Percentiles rank a stretch among this genome's conserved stretches.
Evolutionary conservation across 2,888 invertebrate genomes (phyloP).

Genomic region (Meta bourneti): DNA sequence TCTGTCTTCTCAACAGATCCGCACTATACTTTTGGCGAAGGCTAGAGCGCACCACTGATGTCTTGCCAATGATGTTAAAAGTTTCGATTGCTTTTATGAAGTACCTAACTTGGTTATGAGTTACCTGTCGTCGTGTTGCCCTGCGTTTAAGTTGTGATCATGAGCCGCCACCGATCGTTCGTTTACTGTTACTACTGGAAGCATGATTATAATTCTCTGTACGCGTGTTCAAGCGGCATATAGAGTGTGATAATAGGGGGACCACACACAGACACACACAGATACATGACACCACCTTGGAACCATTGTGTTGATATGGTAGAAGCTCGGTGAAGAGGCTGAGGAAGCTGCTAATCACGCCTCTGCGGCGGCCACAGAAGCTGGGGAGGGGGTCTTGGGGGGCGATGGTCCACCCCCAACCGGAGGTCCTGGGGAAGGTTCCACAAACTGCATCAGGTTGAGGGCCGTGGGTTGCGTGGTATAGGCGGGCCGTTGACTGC

Average conservation of each 20-base stretch:
- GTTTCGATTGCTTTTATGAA: too few species aligned
- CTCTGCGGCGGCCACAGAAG: conserved; percentile 69
- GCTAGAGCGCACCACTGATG: too few species aligned
- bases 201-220: conserved; percentile 53
- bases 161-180: conserved; percentile 31
- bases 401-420: conserved; percentile 36
- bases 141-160: not conserved
- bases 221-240: conserved; percentile 65
- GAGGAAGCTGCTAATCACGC: conserved; percentile 41
- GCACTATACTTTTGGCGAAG: too few species aligned
- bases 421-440: conserved; percentile 43
- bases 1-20: too few species aligned
- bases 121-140: too few species aligned
- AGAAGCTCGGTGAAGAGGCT: conserved; percentile 62
- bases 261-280: not conserved
- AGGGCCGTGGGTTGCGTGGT: conserved; percentile 58
- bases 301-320: conserved; percentile 62
- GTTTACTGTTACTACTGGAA: conserved; percentile 52
- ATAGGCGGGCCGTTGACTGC: conserved; percentile 74
- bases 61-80: too few species aligned
- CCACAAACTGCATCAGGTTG: conserved; percentile 74
- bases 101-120: too few species aligned
- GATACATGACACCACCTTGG: not conserved
- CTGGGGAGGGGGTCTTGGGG: conserved; percentile 70
- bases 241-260: conserved; percentile 9